Percentiles rank a stretch among this genome's conserved stretches.
These are phyloP conservation scores for Zaprionus davidi DNA, from an alignment of 1,140 invertebrate genomes.

Conservation along the genomic window DNA sequence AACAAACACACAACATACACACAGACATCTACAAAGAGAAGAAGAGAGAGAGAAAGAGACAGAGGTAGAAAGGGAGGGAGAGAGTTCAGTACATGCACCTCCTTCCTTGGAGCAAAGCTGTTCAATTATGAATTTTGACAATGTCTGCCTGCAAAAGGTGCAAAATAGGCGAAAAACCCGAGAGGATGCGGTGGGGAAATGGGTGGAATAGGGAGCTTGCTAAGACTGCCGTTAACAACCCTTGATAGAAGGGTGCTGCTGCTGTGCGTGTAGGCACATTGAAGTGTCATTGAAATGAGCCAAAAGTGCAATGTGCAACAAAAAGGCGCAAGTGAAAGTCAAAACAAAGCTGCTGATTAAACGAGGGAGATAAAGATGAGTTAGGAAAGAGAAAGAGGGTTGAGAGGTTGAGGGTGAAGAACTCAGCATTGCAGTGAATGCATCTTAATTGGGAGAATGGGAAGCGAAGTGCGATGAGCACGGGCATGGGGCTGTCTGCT, in stretches of 20 bases:
- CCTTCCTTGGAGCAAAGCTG: constrained; percentile 51
- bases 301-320: constrained; percentile 54
- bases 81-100: constrained; percentile 35
- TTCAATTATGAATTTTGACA: constrained; percentile 82
- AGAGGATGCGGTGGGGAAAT: background rate
- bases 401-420: background rate
- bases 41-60: constrained; percentile 28
- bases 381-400: constrained; percentile 11
- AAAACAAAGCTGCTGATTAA: constrained; percentile 75
- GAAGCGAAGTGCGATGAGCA: background rate
- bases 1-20: constrained; percentile 13
- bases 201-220: background rate
- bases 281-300: constrained; percentile 57
- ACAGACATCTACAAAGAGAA: constrained; percentile 10
- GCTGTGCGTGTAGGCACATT: constrained; percentile 15
- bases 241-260: constrained; percentile 31
- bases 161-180: constrained; percentile 67
- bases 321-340: constrained; percentile 69
- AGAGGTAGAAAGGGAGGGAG: constrained; percentile 19
- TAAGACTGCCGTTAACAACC: constrained; percentile 43
- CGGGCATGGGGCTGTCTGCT: background rate
- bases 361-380: constrained; percentile 42
- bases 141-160: constrained; percentile 71
- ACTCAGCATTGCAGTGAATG: constrained; percentile 42
- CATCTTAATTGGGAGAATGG: constrained; percentile 49